Conservation (phyloP, 1,140 invertebrate species). For the Anastrepha obliqua region DNA sequence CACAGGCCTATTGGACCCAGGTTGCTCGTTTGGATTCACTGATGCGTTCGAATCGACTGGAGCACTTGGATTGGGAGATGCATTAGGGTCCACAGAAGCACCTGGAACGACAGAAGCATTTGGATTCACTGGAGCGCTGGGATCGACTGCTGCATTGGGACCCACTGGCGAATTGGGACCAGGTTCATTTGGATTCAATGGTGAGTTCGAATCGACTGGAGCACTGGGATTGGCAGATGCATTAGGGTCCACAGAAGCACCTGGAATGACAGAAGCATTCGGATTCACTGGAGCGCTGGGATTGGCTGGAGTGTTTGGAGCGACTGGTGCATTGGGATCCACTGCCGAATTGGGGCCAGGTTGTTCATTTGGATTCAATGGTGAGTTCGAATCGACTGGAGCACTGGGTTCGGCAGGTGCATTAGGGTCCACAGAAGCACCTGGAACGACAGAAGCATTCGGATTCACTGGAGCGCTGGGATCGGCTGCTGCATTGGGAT, state of each 20-base stretch:
- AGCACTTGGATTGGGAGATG: conserved; percentile 54
- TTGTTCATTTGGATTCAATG: too few relatives aligned
- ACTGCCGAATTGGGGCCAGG: too few relatives aligned
- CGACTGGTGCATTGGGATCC: too few relatives aligned
- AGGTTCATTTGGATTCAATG: conserved; percentile 22
- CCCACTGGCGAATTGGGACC: conserved; percentile 51
- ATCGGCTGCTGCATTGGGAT: conserved; percentile 44
- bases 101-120: conserved; percentile 33
- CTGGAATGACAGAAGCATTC: conserved; percentile 55
- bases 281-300: conserved; percentile 50
- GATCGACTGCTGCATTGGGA: conserved; percentile 56
- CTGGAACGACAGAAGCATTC: too few relatives aligned
- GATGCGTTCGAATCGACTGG: conserved; percentile 5
- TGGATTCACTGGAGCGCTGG: conserved; percentile 56
- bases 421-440: too few relatives aligned
- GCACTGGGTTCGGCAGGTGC: conserved; percentile 41
- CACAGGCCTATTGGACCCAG: too few relatives aligned
- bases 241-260: conserved; percentile 19
- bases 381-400: background rate
- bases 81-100: conserved; percentile 43
- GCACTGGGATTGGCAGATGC: conserved; percentile 55
- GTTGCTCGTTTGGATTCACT: too few relatives aligned
- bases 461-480: too few relatives aligned
- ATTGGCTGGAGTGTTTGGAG: too few relatives aligned
- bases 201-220: conserved; percentile 53